Base-by-base conservation (phyloP, 2,888 invertebrate genomes). In the Loripinus fragilis region DNA sequence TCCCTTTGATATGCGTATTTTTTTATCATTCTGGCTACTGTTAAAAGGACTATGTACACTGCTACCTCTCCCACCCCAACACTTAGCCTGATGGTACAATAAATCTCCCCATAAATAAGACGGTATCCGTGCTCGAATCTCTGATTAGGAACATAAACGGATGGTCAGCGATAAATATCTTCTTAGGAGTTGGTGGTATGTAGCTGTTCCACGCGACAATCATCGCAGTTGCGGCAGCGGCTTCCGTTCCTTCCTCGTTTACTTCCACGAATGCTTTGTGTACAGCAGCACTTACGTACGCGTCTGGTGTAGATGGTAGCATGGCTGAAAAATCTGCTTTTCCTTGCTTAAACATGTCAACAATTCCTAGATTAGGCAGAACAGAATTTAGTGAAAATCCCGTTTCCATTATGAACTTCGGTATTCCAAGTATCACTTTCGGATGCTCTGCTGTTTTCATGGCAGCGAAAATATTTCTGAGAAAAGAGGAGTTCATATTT, bases 321-420 rank as follows among this genome's bases (percentile, higher is more conserved):
- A 86, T 82, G 1, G 55, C 81, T 38, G 78, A 72, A 38, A 87
- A 72, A 66, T 87, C 78, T 12, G 80, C 82, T 28, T 71, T 74
- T 0, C 15, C 3, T 3, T 5, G 20, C 2, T 45, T 17, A 17
- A 92, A 91, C 35, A 90, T 55, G 70, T 90, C 89, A 15, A 65
- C 70, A 33, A 91, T 84, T 7, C 5, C 90, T 90, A 64, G 90
- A n/a, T 78, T 55, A 1, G 74, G 64, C 20, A 91, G 77, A 23
- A 78, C 74, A 30, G 78, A 52, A 2, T 78, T 74, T 15, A 91
- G 66, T 10, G 82, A 76, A 42, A 83, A 75, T 8, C 67, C 67
- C 20, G 78, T 65, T 48, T 85, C 76, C 55, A 91, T 64, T 23
- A 81, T 85, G 70, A 91, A 90, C 50, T 86, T 86, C 2, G 91